Conservation (phyloP, 2,888 invertebrate species). For the Tenodera sinensis region DNA sequence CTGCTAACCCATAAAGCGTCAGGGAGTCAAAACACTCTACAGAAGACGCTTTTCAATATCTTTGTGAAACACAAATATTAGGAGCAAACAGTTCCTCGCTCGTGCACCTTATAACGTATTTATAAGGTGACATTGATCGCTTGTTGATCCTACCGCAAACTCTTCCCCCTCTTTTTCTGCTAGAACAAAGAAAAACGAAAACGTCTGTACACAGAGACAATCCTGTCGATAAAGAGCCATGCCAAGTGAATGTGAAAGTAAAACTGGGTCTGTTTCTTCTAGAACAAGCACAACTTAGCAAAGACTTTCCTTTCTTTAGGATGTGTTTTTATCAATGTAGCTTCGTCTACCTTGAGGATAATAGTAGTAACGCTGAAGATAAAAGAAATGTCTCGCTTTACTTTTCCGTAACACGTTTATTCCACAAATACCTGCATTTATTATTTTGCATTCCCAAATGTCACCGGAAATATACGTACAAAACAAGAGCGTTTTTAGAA, state of each 20-base stretch:
- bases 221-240: neutral
- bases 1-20: neutral
- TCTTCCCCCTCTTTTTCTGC: neutral
- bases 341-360: too few relatives aligned
- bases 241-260: neutral
- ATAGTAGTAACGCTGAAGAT: too few relatives aligned
- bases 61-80: neutral
- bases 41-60: neutral
- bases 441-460: too few relatives aligned
- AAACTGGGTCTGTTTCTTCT: neutral
- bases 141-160: neutral
- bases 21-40: neutral
- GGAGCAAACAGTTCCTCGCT: neutral
- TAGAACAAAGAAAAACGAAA: neutral
- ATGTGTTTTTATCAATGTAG: too few relatives aligned
- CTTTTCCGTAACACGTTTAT: too few relatives aligned
- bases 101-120: neutral
- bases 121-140: neutral
- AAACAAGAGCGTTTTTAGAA: too few relatives aligned
- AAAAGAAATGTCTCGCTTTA: too few relatives aligned
- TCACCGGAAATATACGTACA: too few relatives aligned
- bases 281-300: neutral
- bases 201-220: neutral
- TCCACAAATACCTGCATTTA: too few relatives aligned
- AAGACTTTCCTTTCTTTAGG: neutral